Evolutionary conservation across 92 coral and sea anemone genomes (phyloP).

Genomic region (Phenganax stokvisi): DNA sequence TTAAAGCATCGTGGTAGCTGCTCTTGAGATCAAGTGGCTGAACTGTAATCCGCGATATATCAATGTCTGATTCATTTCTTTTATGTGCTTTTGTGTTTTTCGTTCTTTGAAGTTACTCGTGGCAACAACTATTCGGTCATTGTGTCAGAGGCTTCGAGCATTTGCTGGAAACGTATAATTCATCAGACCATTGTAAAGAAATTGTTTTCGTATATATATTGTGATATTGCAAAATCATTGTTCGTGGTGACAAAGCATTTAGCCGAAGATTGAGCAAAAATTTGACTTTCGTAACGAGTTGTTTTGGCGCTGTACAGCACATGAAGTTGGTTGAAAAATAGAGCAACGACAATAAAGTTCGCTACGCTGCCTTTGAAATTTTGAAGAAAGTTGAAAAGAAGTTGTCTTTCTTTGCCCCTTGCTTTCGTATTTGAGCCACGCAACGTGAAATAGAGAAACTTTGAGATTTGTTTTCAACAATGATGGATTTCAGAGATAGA

Average conservation of each 20-base stretch:
- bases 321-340: too few relatives aligned
- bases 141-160: background rate
- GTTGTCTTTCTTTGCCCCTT: background rate
- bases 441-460: too few relatives aligned
- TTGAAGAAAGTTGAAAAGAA: background rate
- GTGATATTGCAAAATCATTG: background rate
- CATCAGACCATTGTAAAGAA: background rate
- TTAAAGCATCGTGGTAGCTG: background rate
- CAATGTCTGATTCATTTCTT: background rate
- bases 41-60: background rate
- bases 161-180: background rate
- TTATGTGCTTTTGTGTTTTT: background rate
- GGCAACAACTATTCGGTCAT: background rate
- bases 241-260: background rate
- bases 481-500: slow-evolving; percentile 32
- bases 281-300: too few relatives aligned
- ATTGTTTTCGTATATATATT: background rate
- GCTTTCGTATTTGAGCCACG: too few relatives aligned
- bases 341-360: too few relatives aligned
- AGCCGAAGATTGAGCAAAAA: background rate
- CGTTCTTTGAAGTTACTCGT: background rate
- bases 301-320: too few relatives aligned
- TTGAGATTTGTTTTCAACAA: background rate
- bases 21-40: slow-evolving; percentile 12
- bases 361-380: background rate